Percentiles rank a stretch among this genome's conserved stretches.
phyloP scores from a whole-genome alignment of 2,113 vertebrate genomes.

The Xerus inauris region DNA sequence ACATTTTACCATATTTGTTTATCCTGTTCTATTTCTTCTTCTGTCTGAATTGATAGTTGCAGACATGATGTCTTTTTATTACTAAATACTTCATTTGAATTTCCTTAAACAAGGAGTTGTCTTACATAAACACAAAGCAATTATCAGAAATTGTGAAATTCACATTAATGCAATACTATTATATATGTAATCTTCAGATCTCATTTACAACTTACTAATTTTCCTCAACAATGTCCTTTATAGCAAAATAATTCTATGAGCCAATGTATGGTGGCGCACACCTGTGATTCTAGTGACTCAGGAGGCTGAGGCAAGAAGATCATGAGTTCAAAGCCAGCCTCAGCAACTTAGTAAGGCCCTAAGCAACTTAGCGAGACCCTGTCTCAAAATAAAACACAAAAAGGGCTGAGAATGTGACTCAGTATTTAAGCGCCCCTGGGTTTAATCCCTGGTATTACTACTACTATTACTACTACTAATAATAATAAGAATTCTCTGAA shows the following conservation, averaged over 20 bases:
- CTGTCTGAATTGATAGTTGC: not conserved
- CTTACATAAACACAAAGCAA: not conserved
- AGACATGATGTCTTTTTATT: not conserved
- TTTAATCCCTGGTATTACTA: no score
- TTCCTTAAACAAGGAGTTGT: not conserved
- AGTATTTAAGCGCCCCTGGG: no score
- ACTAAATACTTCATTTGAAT: constrained; percentile 9
- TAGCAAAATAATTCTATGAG: not conserved
- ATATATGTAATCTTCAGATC: not conserved
- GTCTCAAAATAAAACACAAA: no score
- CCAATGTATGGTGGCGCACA: no score
- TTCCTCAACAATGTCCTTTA: not conserved
- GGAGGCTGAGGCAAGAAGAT: no score
- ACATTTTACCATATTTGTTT: constrained; percentile 34
- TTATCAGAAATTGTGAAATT: constrained; percentile 49
- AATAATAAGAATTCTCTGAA: not conserved
- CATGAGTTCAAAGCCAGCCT: no score
- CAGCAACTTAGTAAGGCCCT: no score
- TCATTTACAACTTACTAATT: constrained; percentile 9
- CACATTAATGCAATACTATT: not conserved
- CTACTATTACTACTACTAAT: no score
- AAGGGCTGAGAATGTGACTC: no score
- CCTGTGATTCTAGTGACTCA: no score
- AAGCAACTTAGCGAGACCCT: no score
- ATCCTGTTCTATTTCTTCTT: not conserved